A percentile compares a stretch with the other conserved stretches of the same genome.
phyloP scores from a whole-genome alignment of 1,140 invertebrate species.

The Sesamia nonagrioides region DNA sequence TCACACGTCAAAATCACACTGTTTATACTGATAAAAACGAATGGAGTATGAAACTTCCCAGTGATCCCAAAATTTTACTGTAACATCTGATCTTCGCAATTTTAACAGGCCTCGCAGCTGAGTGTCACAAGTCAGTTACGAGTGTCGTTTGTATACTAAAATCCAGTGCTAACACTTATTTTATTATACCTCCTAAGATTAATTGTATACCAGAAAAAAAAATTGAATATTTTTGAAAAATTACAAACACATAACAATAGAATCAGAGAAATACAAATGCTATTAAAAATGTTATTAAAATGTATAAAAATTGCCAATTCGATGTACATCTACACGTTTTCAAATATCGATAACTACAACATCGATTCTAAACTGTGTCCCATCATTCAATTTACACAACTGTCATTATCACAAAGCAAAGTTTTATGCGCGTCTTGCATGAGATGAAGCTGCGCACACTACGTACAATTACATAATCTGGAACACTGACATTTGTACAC shows the following conservation, averaged over 20 bases:
- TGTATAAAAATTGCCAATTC: constrained; percentile 25
- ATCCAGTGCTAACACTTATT: constrained; percentile 32
- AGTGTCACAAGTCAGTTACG: too few relatives aligned
- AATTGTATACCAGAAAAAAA: constrained; percentile 9
- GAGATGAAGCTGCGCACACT: neutral
- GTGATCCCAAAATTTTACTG: too few relatives aligned
- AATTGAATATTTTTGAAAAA: constrained; percentile 23
- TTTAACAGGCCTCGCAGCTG: too few relatives aligned
- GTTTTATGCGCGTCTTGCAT: neutral
- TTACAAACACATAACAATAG: constrained; percentile 29
- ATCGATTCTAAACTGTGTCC: constrained; percentile 17
- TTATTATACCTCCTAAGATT: constrained; percentile 1
- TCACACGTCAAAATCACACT: too few relatives aligned
- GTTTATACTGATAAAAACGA: too few relatives aligned
- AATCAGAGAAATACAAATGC: constrained; percentile 38
- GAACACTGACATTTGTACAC: neutral
- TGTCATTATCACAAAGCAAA: constrained; percentile 20
- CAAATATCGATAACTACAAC: constrained; percentile 10
- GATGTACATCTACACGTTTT: constrained; percentile 8
- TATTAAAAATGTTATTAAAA: constrained; percentile 21
- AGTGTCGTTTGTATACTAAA: too few relatives aligned
- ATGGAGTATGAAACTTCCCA: too few relatives aligned
- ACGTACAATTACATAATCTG: neutral
- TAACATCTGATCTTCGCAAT: too few relatives aligned
- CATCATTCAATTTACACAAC: constrained; percentile 13